phyloP scores from a whole-genome alignment of 2,888 invertebrate genomes.

The Drosophila recens region DNA sequence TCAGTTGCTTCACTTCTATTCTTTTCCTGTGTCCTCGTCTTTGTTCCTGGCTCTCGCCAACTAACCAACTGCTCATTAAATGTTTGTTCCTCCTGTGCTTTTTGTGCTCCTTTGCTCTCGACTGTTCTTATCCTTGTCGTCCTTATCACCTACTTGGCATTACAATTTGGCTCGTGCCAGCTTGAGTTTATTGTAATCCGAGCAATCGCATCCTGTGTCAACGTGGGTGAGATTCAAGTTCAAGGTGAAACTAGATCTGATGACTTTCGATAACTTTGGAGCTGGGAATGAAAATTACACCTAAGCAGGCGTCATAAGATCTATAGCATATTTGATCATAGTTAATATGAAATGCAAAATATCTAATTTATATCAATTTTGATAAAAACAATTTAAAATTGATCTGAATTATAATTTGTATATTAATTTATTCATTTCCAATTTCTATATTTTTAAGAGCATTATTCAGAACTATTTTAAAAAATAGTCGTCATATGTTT shows the following conservation, averaged over 20 bases:
- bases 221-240: slow-evolving; percentile 14
- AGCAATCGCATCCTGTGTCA: slow-evolving; percentile 21
- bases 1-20: slow-evolving; percentile 59
- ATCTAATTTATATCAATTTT: neutral
- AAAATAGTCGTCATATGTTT: no score
- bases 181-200: slow-evolving; percentile 44
- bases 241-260: slow-evolving; percentile 18
- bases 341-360: neutral
- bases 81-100: slow-evolving; percentile 66
- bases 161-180: slow-evolving; percentile 76
- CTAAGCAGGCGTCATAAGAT: no score
- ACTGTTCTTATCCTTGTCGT: slow-evolving; percentile 4
- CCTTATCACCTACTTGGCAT: slow-evolving; percentile 34
- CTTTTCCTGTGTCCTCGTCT: slow-evolving; percentile 33
- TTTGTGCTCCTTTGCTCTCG: slow-evolving; percentile 16
- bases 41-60: slow-evolving; percentile 39
- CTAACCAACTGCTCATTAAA: slow-evolving; percentile 80
- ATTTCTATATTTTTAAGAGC: no score
- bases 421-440: no score
- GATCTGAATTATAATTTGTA: no score
- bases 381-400: no score
- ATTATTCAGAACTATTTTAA: no score
- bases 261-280: neutral
- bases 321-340: neutral
- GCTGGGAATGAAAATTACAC: neutral